phyloP scores from a whole-genome alignment of 2,888 invertebrate species.

The Trisateles emortualis region DNA sequence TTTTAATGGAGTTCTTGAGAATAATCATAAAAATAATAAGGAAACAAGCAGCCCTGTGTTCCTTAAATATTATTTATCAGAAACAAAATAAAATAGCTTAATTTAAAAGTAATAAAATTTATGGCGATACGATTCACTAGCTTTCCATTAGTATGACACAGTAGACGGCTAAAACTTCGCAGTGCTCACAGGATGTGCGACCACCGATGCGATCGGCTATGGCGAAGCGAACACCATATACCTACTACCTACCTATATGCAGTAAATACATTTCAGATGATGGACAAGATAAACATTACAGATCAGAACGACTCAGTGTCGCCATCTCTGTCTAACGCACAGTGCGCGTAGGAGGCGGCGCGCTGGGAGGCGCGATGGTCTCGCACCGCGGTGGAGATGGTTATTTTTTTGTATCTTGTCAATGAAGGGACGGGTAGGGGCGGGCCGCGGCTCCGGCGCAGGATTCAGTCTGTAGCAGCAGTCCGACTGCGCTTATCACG shows the following conservation, averaged over 20 bases:
- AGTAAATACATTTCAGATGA: constrained; percentile 76
- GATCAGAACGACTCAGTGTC: constrained; percentile 59
- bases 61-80: neutral
- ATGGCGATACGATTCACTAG: constrained; percentile 39
- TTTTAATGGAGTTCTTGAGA: neutral
- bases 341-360: constrained; percentile 69
- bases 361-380: constrained; percentile 67
- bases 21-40: neutral
- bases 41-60: neutral
- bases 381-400: constrained; percentile 69
- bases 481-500: constrained; percentile 65
- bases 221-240: constrained; percentile 64
- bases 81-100: neutral
- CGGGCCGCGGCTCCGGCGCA: constrained; percentile 66
- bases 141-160: constrained; percentile 51
- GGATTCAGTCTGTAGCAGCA: constrained; percentile 65
- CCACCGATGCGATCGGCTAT: constrained; percentile 75
- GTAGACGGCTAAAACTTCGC: constrained; percentile 51
- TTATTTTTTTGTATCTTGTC: constrained; percentile 84
- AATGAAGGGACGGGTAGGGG: constrained; percentile 83
- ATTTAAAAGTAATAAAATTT: constrained; percentile 13
- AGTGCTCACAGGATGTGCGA: constrained; percentile 71
- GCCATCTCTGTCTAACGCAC: constrained; percentile 66
- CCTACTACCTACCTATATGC: constrained; percentile 60
- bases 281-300: constrained; percentile 82